Percentiles rank a stretch among this genome's conserved stretches.
These are phyloP conservation scores for Mastomys coucha DNA, from an alignment of 2,113 vertebrate species.

Conservation along the genomic window DNA sequence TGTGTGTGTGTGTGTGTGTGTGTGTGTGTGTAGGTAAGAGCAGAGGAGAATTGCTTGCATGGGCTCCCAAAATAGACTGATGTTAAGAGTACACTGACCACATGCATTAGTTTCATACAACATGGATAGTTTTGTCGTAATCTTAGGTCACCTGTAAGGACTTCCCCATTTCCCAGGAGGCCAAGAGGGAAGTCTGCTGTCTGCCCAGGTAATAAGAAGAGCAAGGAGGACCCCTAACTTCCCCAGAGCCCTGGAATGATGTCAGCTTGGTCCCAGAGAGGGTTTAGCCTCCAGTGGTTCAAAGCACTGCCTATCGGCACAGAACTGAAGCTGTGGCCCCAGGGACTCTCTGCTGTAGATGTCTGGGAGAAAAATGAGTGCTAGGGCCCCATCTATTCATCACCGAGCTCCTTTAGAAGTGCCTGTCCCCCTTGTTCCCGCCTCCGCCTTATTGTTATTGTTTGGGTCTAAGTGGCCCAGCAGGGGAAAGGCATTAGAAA, in stretches of 20 bases:
- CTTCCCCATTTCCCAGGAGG: slow-evolving; percentile 46
- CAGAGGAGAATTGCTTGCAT: not conserved
- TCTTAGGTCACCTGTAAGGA: not conserved
- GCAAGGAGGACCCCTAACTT: not conserved
- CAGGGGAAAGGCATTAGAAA: slow-evolving; percentile 78
- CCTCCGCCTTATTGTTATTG: slow-evolving; percentile 62
- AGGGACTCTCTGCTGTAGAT: not conserved
- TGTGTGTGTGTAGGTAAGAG: not conserved
- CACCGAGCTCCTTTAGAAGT: slow-evolving; percentile 29
- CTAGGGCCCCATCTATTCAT: not conserved
- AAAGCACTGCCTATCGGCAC: not conserved
- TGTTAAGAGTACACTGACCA: not conserved
- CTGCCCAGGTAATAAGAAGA: not conserved
- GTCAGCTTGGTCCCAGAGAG: slow-evolving; percentile 5
- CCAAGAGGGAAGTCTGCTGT: not conserved
- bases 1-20: not conserved
- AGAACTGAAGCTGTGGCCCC: not conserved
- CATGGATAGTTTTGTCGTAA: not conserved
- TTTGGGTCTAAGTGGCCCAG: slow-evolving; percentile 80
- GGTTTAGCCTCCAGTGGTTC: not conserved
- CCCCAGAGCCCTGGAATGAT: slow-evolving; percentile 24
- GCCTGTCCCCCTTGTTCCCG: slow-evolving; percentile 52
- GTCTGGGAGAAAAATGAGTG: slow-evolving; percentile 46
- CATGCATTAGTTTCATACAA: not conserved
- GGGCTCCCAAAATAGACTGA: not conserved